A percentile compares a stretch with the other conserved stretches of the same genome.
phyloP scores from a whole-genome alignment of 1,140 invertebrate species.

The Panulirus ornatus region DNA sequence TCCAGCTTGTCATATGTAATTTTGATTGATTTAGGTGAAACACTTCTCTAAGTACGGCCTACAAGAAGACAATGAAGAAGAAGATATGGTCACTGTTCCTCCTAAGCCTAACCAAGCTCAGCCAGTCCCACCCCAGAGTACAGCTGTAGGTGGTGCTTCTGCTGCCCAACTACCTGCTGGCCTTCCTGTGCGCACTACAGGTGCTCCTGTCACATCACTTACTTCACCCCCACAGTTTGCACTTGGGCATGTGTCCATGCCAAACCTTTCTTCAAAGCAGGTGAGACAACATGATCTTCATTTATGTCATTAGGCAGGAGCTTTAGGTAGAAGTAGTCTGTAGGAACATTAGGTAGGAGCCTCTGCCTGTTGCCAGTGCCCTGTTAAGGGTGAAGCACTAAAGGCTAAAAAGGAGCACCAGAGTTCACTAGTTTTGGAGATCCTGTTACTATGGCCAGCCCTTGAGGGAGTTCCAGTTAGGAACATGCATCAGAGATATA shows the following conservation, averaged over 20 bases:
- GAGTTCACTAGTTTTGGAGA: too few species aligned
- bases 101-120: conserved; percentile 6
- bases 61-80: conserved; percentile 93
- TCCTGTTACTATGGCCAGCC: too few species aligned
- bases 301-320: too few species aligned
- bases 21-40: conserved; percentile 84
- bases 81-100: conserved; percentile 78
- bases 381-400: too few species aligned
- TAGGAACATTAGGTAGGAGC: too few species aligned
- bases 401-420: too few species aligned
- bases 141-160: neutral
- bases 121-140: neutral
- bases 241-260: neutral
- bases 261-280: neutral
- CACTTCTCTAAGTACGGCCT: conserved; percentile 98
- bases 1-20: too few species aligned
- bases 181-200: conserved; percentile 13
- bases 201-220: conserved; percentile 26
- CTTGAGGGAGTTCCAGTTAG: too few species aligned
- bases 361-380: too few species aligned
- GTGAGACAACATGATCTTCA: too few species aligned
- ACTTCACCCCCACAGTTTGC: conserved; percentile 43
- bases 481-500: too few species aligned
- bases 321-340: too few species aligned
- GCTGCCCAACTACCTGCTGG: conserved; percentile 12